phyloP scores from a whole-genome alignment of 2,113 vertebrate species.

The Tragulus kanchil region DNA sequence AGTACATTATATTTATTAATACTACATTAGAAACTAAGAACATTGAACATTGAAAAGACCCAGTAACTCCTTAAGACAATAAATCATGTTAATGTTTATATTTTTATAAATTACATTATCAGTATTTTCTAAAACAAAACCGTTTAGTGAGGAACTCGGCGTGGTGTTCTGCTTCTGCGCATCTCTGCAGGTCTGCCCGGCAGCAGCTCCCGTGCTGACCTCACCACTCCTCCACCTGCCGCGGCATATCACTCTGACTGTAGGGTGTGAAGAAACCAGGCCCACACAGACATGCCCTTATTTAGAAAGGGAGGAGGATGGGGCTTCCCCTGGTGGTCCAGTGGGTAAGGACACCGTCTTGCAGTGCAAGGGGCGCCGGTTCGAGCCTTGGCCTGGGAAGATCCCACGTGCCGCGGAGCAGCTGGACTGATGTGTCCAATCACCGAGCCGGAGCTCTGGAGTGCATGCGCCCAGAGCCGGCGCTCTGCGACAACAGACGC shows the following conservation, averaged over 20 bases:
- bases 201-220: accelerated
- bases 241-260: not conserved
- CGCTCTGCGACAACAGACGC: too few relatives aligned
- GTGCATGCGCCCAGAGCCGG: too few relatives aligned
- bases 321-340: too few relatives aligned
- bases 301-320: too few relatives aligned
- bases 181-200: not conserved
- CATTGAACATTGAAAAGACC: not conserved
- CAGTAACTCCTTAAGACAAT: not conserved
- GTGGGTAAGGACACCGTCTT: too few relatives aligned
- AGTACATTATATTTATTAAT: not conserved
- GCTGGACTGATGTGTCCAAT: too few relatives aligned
- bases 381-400: too few relatives aligned
- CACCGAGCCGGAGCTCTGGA: too few relatives aligned
- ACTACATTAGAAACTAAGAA: not conserved
- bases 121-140: not conserved
- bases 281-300: not conserved
- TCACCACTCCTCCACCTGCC: not conserved
- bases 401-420: too few relatives aligned
- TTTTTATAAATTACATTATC: not conserved
- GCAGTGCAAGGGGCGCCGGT: too few relatives aligned
- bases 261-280: not conserved
- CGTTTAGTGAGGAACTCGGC: not conserved
- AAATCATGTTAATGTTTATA: not conserved
- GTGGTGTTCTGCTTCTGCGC: not conserved